Percentiles rank a stretch among this genome's conserved stretches.
Conservation (phyloP, 2,888 invertebrate genomes). For the Caradrina kadenii region DNA sequence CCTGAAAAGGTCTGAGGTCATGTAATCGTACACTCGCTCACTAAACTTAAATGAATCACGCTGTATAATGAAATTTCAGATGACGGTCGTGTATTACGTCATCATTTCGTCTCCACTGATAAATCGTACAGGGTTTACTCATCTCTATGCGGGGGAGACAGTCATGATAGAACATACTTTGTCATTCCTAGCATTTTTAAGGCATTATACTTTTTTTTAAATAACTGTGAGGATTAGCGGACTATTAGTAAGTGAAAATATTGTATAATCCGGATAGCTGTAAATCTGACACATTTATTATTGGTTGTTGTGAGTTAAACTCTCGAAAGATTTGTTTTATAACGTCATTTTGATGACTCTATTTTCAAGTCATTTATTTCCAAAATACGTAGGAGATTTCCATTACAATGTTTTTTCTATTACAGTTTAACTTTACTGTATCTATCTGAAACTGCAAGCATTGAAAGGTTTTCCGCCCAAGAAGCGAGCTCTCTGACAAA, state of each 20-base stretch:
- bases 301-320: background rate
- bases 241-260: constrained; percentile 18
- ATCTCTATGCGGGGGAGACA: constrained; percentile 58
- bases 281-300: background rate
- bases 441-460: too few relatives aligned
- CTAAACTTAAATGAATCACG: constrained; percentile 76
- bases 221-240: constrained; percentile 29
- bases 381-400: too few relatives aligned
- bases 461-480: too few relatives aligned
- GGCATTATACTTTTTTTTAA: constrained; percentile 40
- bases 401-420: too few relatives aligned
- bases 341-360: background rate
- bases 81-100: constrained; percentile 61
- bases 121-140: constrained; percentile 64
- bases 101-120: constrained; percentile 46
- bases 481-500: too few relatives aligned
- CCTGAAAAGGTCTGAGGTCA: constrained; percentile 72
- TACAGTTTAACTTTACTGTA: too few relatives aligned
- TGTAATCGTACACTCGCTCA: constrained; percentile 38
- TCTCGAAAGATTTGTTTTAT: background rate
- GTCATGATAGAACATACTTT: constrained; percentile 28
- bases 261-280: constrained; percentile 13
- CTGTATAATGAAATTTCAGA: constrained; percentile 60
- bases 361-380: too few relatives aligned
- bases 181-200: constrained; percentile 48